Base-by-base conservation (phyloP, 2,888 invertebrate species). In the Cheiracanthium punctorium region DNA sequence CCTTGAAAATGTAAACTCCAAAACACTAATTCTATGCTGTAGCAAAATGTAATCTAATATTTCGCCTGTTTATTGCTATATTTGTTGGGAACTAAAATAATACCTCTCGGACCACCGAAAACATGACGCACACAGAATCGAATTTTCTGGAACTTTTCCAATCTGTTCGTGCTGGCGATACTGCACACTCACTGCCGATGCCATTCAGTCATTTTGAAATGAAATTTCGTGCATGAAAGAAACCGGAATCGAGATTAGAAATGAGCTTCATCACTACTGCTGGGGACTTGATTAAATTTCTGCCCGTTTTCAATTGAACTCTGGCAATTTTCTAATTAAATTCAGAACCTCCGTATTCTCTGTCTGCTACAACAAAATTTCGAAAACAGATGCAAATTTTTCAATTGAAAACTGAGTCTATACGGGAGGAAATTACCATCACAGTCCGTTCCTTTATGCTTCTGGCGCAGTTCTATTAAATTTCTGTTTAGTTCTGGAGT, bases 191-290 rank as follows among this genome's bases (percentile, higher is more conserved):
- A n/a, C n/a, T 37, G 10, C 37, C 10, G 37, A 7, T 17, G 17
- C 43, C 7, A 48, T 58, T 58, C 58, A 58, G 14, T 24, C 58
- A 58, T 24, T 58, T 58, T 58, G 24, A 24, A 58, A 58, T 58
- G 58, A 58, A 58, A 24, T 58, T 58, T 58, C 58, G 58, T 58
- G 58, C 58, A 58, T 58, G 58, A 58, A 58, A 58, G 58, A 58
- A 58, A 58, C 58, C 5, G 20, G 58, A 24, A 5, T 5, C 24
- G 58, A 24, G 17, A 58, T 58, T 58, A 58, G 58, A 24, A 58
- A 58, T 24, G 58, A 17, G 20, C 58, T 7, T 24, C 24, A 58
- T 58, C 4, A 4, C 20, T 58, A 58, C 20, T 24, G 58, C 7
- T 17, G 5, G 7, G 58, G 24, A 58, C 58, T 58, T 58, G 58